Evolutionary conservation across 1,140 invertebrate genomes (phyloP), one percentile per base, ranked within the genome.

Genomic region (Melitaea cinxia): DNA sequence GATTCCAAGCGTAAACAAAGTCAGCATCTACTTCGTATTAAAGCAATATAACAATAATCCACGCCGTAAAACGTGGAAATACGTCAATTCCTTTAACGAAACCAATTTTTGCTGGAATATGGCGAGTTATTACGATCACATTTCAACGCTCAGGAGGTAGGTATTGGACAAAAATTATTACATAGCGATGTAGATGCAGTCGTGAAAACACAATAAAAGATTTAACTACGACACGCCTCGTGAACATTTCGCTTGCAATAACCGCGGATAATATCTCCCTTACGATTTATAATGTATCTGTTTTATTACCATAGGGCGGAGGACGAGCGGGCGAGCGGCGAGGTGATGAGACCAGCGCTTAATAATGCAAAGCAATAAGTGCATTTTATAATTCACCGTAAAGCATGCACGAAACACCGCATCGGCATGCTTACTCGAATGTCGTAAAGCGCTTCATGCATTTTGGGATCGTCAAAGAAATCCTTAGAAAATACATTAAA

Each of bases 181-280:
- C 72, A 68, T 69, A 49, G 69, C 72, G 68, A 77, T 75, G 76
- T 75, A 78, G 73, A 78, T 73, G 64, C 70, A 57, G 73, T 73
- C 79, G 73, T 82, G 75, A 84, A 84, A 84, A 65, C 74, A 80
- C 83, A 80, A 88, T 86, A 88, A 88, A 85, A 83, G 35, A 72
- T 83, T 82, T 82, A 85, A 83, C 66, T 80, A 80, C 82, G 80
- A 74, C 82, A 83, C 82, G 83, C 75, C 73, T 77, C 63, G 77
- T 73, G 74, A 66, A 71, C 79, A 76, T 82, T 80, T 75, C 72
- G 77, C 68, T 50, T 53, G 66, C 76, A 76, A 83, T 81, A 77
- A 74, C 77, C 74, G 70, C 68, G 67, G 70, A 75, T 72, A 80
- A 76, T 80, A 82, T 82, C 77, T 76, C 76, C 73, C 73, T 76